Conservation (phyloP, 2,888 invertebrate species). For the Myathropa florea region DNA sequence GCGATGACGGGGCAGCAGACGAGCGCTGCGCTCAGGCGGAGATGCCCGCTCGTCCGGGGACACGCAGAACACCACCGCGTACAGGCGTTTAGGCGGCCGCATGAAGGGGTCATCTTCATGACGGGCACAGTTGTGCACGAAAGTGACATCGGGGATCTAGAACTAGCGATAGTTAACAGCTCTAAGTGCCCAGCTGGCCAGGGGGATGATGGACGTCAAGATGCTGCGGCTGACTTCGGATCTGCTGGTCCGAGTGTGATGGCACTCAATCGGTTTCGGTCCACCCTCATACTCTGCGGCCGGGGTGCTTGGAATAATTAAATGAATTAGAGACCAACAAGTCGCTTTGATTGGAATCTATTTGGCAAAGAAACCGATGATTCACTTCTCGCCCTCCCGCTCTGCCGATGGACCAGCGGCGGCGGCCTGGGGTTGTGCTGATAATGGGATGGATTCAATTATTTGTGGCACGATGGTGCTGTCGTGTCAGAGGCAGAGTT, state of each 20-base stretch:
- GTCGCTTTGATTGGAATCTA: slow-evolving; percentile 48
- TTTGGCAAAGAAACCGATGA: slow-evolving; percentile 24
- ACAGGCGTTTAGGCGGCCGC: background rate
- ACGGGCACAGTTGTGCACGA: slow-evolving; percentile 4
- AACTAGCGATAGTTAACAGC: slow-evolving; percentile 35
- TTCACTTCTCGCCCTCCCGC: background rate
- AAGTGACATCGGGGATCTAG: slow-evolving; percentile 22
- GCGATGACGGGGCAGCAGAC: slow-evolving; percentile 12
- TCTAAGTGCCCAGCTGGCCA: slow-evolving; percentile 29
- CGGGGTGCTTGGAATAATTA: slow-evolving; percentile 50
- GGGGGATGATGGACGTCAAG: slow-evolving; percentile 60
- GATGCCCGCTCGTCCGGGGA: too few species aligned
- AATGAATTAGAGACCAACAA: slow-evolving; percentile 41
- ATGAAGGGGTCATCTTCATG: slow-evolving; percentile 64
- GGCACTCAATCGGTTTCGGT: slow-evolving; percentile 13
- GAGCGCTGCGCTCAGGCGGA: slow-evolving; percentile 1
- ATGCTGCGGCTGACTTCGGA: slow-evolving; percentile 51
- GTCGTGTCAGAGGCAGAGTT: too few species aligned
- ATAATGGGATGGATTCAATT: too few species aligned
- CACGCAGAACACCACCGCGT: slow-evolving; percentile 43
- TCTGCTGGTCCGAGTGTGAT: slow-evolving; percentile 44
- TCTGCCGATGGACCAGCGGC: too few species aligned
- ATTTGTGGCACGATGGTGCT: too few species aligned
- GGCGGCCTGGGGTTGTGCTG: too few species aligned
- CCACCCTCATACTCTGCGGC: slow-evolving; percentile 45